Percentiles rank a stretch among this genome's conserved stretches.
These are phyloP conservation scores for Pampusana beccarii DNA, from an alignment of 2,113 vertebrate species.

Conservation along the genomic window DNA sequence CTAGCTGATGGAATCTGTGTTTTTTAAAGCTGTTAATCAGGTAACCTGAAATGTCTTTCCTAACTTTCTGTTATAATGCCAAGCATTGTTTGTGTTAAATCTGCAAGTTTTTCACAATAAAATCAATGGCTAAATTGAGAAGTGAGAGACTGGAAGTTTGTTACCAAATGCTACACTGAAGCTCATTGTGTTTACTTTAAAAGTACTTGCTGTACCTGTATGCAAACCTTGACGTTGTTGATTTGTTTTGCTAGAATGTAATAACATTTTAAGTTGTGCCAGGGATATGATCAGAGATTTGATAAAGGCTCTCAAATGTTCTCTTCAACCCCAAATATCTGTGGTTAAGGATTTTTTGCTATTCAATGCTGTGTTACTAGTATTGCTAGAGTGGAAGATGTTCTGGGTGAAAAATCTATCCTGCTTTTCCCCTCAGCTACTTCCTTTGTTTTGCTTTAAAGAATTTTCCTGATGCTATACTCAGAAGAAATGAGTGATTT, in stretches of 20 bases:
- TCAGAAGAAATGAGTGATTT: not conserved
- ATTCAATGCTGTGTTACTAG: not conserved
- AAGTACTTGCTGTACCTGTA: not conserved
- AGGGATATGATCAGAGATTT: not conserved
- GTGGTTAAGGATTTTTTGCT: not conserved
- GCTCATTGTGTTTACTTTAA: not conserved
- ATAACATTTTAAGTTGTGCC: not conserved
- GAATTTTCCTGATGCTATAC: not conserved
- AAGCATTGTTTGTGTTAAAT: not conserved
- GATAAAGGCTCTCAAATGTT: not conserved
- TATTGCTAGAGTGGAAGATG: not conserved
- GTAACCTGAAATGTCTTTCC: not conserved
- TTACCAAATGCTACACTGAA: not conserved
- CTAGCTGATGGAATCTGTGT: not conserved
- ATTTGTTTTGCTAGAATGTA: not conserved
- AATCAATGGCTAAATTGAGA: not conserved
- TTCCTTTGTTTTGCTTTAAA: not conserved
- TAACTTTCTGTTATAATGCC: not conserved
- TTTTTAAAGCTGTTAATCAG: not conserved
- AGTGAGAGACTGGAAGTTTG: not conserved
- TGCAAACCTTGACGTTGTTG: not conserved
- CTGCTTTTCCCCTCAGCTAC: not conserved
- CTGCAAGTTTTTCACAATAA: not conserved
- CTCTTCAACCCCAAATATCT: not conserved
- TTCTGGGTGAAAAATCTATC: not conserved